Conservation (phyloP, 2,888 invertebrate species). For the Eristalis tenax region DNA sequence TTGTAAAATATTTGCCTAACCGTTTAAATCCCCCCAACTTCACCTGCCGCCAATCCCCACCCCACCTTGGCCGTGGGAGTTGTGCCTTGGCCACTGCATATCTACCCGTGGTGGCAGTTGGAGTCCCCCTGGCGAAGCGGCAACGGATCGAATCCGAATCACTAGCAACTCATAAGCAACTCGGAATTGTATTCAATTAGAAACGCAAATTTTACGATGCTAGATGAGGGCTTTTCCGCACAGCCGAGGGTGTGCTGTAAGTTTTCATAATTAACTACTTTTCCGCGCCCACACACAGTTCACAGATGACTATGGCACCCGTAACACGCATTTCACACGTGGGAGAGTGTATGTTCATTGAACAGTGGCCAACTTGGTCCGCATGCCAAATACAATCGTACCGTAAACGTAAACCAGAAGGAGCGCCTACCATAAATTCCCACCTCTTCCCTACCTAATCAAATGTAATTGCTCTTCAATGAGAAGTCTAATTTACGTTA, state of each 20-base stretch:
- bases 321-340: constrained; percentile 21
- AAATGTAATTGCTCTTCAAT: constrained; percentile 27
- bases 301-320: constrained; percentile 1
- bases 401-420: background rate
- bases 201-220: constrained; percentile 32
- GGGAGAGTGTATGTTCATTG: constrained; percentile 20
- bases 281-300: background rate
- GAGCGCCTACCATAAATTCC: constrained; percentile 19
- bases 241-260: constrained; percentile 26
- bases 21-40: constrained; percentile 24
- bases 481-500: constrained; percentile 41
- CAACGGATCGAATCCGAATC: constrained; percentile 11
- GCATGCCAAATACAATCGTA: constrained; percentile 10
- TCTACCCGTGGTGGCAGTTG: constrained; percentile 2
- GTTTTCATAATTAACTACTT: constrained; percentile 48
- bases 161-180: constrained; percentile 19
- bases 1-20: constrained; percentile 37
- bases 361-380: constrained; percentile 16
- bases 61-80: constrained; percentile 29
- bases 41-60: constrained; percentile 3
- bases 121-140: background rate
- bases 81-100: constrained; percentile 17
- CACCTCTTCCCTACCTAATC: constrained; percentile 8
- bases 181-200: constrained; percentile 56
- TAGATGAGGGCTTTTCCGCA: background rate